Base-by-base conservation (phyloP, 1,140 invertebrate genomes). In the Agrypnia vestita region DNA sequence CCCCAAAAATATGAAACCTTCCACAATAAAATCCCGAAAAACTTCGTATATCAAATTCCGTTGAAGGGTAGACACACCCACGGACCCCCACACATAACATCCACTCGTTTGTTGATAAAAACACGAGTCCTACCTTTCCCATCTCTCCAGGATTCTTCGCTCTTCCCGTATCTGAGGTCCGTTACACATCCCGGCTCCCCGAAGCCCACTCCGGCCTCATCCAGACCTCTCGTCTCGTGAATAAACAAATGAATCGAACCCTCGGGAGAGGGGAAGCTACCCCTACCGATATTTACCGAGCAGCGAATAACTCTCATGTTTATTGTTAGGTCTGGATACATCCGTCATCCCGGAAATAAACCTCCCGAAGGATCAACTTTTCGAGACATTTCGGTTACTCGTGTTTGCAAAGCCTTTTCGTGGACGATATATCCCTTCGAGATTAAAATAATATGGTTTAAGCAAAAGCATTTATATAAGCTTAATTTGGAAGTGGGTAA, bases 291-390 rank as follows among this genome's bases (percentile, higher is more conserved):
- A 71, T 71, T 71, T 71, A 71, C 67, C 67, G 19, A 71, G 49
- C 47, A 25, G 67, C 47, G 19, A 71, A 71, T 71, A 71, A 71
- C 67, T 71, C 21, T 71, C 47, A 71, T 71, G 67, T 71, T 71
- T 71, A 71, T 71, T 71, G 67, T 71, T 21, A 21, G 46, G 46
- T 49, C 51, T 49, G 67, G 44, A 51, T 71, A 71, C 67, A 71
- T 71, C 67, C 67, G 49, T 71, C 67, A 71, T 71, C 67, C 47
- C 61, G 46, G 49, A 49, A 71, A 71, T 71, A 71, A 71, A 71
- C 51, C 67, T 71, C 67, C 67, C 44, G n/a, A 6, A 25, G 25
- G 59, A 10, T 62, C 25, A 35, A 35, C 25, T 35, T 35, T 35
- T 35, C 25, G 25, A 35, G 25, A 35, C 25, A 35, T 35, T 35